phyloP scores from a whole-genome alignment of 2,113 vertebrate species.

The Circaetus cinerascens region DNA sequence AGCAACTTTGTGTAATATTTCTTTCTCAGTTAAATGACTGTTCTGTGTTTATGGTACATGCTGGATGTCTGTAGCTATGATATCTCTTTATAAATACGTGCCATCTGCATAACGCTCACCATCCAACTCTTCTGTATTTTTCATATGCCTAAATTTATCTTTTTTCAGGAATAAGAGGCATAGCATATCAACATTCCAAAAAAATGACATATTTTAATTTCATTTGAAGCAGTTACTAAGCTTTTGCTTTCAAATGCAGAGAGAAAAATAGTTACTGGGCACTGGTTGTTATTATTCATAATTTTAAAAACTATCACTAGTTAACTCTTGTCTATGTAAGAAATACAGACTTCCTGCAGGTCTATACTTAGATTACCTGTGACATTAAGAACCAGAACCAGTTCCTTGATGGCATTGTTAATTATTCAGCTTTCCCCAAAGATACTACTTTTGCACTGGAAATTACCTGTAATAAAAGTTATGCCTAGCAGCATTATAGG shows the following conservation, averaged over 20 bases:
- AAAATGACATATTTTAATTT: not conserved
- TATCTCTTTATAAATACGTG: not conserved
- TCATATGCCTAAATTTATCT: not conserved
- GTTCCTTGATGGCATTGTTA: not conserved
- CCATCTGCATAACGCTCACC: not conserved
- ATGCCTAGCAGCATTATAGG: not conserved
- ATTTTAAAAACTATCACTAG: not conserved
- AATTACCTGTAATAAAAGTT: not conserved
- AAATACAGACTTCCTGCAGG: not conserved
- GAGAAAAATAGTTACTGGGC: not conserved
- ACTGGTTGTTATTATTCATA: not conserved
- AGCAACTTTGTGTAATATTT: not conserved
- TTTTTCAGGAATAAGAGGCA: not conserved
- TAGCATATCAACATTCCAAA: not conserved
- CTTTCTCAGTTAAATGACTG: not conserved
- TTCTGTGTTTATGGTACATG: not conserved
- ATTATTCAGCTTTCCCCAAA: not conserved
- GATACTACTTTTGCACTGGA: not conserved
- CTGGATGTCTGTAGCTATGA: not conserved
- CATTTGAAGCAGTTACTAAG: not conserved
- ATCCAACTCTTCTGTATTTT: not conserved
- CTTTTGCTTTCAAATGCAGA: not conserved
- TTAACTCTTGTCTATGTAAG: not conserved
- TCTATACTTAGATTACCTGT: not conserved
- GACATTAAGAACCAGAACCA: not conserved